Evolutionary conservation across 2,888 invertebrate species (phyloP), one percentile per base, ranked within the genome.

Genomic region (Drosophila quinaria): DNA sequence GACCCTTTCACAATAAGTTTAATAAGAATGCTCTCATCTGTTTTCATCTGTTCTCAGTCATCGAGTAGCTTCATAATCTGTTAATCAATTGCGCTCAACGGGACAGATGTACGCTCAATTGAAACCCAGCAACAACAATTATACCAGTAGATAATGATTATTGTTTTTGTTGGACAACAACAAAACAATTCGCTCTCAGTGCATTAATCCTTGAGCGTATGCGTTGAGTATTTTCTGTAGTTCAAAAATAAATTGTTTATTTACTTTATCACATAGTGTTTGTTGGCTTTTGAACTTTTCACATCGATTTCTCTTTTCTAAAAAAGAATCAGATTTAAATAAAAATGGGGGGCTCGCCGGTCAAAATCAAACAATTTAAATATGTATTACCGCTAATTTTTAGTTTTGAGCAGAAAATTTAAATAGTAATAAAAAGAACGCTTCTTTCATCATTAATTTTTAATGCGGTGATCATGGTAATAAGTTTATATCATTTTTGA

Each of bases 1-100:
- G 37, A 41, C 25, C 50, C 65, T 70, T 70, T 68, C 61, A 50
- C 42, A 64, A 54, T 61, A 58, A 74, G 50, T 25, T 15, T 42
- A 66, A 22, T 37, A 47, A 49, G 35, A 35, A 44, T 51, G 11
- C 39, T 66, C 65, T 37, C 50, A 44, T 41, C 33, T 25, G 35
- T 35, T 66, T 62, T 37, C 50, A 44, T 41, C 33, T 25, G 35
- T 35, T 51, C 51, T 33, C 49, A 51, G 58, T 31, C 39, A 50
- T 66, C 49, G 63, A 29, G 49, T 50, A 47, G 19, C 41, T 50
- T 71, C 50, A 70, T 84, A 89, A 87, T 84, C 89, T 76, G 59
- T 76, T 84, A 84, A 83, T 83, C 83, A 64, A 87, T 81, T 66
- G 71, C 59, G 85, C 83, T 83, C 83, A 89, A 74, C 83, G 50